phyloP scores from a whole-genome alignment of 2,113 vertebrate genomes.

The Narcine bancroftii region DNA sequence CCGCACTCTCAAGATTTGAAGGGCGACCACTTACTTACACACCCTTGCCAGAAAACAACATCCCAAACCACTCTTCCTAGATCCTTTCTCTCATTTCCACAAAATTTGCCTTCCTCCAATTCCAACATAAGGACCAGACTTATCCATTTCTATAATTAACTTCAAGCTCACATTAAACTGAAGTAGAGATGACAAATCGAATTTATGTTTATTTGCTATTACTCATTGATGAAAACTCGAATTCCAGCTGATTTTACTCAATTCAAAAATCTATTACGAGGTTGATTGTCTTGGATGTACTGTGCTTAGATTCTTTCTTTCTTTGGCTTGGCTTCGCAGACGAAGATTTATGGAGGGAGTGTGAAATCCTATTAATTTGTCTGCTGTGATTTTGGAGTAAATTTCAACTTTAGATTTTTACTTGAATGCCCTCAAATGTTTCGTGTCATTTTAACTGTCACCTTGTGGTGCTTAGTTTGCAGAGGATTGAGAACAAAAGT shows the following conservation, averaged over 20 bases:
- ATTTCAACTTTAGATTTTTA: background rate
- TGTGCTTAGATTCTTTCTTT: background rate
- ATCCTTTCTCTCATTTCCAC: too few species aligned
- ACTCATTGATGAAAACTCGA: background rate
- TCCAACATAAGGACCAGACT: too few species aligned
- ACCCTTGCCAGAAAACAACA: too few species aligned
- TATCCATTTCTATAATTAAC: too few species aligned
- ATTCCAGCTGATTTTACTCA: background rate
- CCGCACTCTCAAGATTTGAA: too few species aligned
- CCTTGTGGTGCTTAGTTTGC: too few species aligned
- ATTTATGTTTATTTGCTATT: slow-evolving; percentile 1
- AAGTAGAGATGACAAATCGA: background rate
- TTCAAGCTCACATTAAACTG: too few species aligned
- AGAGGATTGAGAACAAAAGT: too few species aligned
- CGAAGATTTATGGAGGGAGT: slow-evolving; percentile 12
- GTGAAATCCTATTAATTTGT: slow-evolving; percentile 3
- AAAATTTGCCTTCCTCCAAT: background rate
- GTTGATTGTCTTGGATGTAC: background rate
- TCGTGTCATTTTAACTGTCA: background rate
- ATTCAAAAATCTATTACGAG: slow-evolving; percentile 22
- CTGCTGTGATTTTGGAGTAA: background rate
- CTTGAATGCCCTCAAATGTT: background rate
- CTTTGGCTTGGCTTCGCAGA: too few species aligned
- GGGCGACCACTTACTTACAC: too few species aligned
- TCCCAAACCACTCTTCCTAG: too few species aligned